phyloP scores from a whole-genome alignment of 2,113 vertebrate genomes.

The Mobula hypostoma region DNA sequence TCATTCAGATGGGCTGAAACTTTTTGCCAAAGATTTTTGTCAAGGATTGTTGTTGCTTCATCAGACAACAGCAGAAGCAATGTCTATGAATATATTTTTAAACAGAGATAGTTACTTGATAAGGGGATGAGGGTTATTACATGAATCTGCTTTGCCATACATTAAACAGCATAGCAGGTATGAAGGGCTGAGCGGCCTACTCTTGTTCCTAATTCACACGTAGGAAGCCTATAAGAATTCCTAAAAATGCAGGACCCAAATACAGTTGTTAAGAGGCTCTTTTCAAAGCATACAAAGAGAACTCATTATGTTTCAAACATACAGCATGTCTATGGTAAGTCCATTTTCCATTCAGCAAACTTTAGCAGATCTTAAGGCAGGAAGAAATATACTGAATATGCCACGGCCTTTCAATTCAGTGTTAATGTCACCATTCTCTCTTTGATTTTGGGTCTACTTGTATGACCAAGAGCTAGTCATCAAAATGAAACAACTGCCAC shows the following conservation, averaged over 20 bases:
- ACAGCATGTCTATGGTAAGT: background rate
- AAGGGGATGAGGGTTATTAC: too few relatives aligned
- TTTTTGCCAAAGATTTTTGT: too few relatives aligned
- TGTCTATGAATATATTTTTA: too few relatives aligned
- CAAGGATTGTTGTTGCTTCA: too few relatives aligned
- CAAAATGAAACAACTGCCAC: background rate
- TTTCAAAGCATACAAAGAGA: background rate
- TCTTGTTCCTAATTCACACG: too few relatives aligned
- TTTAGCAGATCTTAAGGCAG: background rate
- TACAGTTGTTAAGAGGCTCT: background rate
- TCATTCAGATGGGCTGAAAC: too few relatives aligned
- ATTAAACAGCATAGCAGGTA: too few relatives aligned
- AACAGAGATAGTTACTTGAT: too few relatives aligned
- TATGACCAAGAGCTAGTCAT: background rate
- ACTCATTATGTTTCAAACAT: background rate
- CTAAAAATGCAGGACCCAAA: background rate
- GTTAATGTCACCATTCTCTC: background rate
- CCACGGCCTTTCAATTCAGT: background rate
- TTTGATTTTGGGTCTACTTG: background rate
- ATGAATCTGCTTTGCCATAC: too few relatives aligned
- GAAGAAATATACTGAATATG: background rate
- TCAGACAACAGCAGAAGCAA: too few relatives aligned
- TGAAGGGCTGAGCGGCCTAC: too few relatives aligned
- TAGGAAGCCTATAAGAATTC: background rate
- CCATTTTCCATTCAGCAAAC: background rate